Base-by-base conservation (phyloP, 1,140 invertebrate species). In the Meloidogyne chitwoodi region DNA sequence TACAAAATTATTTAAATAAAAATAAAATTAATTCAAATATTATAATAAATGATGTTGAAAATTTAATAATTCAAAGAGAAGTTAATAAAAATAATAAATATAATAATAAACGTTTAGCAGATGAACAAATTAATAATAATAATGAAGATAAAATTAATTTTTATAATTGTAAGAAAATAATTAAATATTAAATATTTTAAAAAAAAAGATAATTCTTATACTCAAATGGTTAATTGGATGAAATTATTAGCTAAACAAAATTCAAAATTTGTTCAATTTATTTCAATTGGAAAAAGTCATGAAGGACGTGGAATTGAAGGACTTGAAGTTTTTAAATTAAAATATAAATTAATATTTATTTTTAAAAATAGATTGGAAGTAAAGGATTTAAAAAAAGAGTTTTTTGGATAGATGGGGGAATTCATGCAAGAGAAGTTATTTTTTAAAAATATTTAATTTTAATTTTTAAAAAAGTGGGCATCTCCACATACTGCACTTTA, bases 391-490 rank as follows among this genome's bases (percentile, higher is more conserved):
- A 68, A 10, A 86, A 87, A 68, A 77, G 85, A 66, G 77, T 83
- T 11, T 83, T 86, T 75, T 86, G 85, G 85, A 85, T 86, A 22
- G 85, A 86, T 77, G 81, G 80, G 6, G 84, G 84, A 10, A 85
- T 85, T 24, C 83, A 85, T 71, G 83, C 84, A 12, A 78, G 75
- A 68, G 65, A 61, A 56, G 66, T 74, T 24, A 3, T 14, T 38
- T 38, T 22, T 24, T 38, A 48, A 14, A 31, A 14, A 12, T 24
- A 26, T 14, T 12, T 3, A 48, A 19, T 38, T 38, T 19, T 26
- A 24, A 31, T 41, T 68, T 61, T n/a, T n/a, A n/a, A n/a, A 12
- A 34, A 79, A 56, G 85, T 86, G 85, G 85, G 86, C 84, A 10
- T 81, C 85, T 27, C 79, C 84, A 12, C 86, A 87, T 76, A 86